Conservation (phyloP, 1,140 invertebrate species). For the Magallana ariakensis region DNA sequence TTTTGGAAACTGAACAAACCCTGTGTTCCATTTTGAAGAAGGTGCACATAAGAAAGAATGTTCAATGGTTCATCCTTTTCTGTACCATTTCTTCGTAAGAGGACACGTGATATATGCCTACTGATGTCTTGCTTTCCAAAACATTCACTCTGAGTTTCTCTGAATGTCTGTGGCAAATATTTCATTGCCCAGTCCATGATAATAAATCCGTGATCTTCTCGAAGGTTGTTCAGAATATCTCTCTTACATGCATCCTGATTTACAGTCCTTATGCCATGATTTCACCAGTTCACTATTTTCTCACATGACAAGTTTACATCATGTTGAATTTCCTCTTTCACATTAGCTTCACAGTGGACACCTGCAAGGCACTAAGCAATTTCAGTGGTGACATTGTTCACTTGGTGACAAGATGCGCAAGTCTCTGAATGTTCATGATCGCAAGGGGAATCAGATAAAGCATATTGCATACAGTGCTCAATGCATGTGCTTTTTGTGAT, state of each 20-base stretch:
- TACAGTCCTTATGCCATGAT: constrained; percentile 37
- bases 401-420: neutral
- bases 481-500: too few species aligned
- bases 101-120: constrained; percentile 6
- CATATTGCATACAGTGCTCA: too few species aligned
- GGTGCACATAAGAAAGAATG: neutral
- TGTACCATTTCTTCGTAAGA: neutral
- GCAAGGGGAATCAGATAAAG: too few species aligned
- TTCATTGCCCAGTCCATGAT: too few species aligned
- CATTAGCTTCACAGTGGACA: neutral
- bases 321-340: constrained; percentile 1
- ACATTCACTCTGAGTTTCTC: constrained; percentile 26
- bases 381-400: neutral
- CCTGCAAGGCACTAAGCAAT: neutral
- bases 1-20: neutral
- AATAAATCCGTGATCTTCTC: neutral
- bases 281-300: constrained; percentile 4
- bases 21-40: neutral
- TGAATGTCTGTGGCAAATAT: constrained; percentile 36
- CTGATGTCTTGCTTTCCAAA: constrained; percentile 22
- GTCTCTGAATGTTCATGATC: too few species aligned
- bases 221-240: constrained; percentile 15
- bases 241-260: constrained; percentile 34
- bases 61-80: neutral
- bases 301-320: neutral